These are phyloP conservation scores for Macrosteles quadrilineatus DNA, from an alignment of 1,140 invertebrate species.

Conservation along the genomic window DNA sequence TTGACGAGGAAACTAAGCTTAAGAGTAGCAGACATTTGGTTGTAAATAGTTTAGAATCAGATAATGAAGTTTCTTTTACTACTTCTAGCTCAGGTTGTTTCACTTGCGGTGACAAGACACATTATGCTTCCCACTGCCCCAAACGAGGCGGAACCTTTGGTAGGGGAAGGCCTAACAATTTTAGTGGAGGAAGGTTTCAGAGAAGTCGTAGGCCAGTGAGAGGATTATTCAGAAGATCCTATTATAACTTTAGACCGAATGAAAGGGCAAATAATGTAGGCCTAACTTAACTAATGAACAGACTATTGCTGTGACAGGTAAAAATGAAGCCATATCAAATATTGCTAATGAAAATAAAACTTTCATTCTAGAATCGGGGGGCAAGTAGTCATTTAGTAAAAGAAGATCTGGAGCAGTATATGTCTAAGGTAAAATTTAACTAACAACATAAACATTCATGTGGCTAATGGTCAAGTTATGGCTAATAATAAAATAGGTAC, in stretches of 20 bases:
- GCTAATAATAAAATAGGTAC: too few species aligned
- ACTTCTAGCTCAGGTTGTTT: background rate
- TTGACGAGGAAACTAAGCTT: slow-evolving; percentile 1
- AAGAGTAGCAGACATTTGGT: background rate
- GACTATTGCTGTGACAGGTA: background rate
- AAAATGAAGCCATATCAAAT: background rate
- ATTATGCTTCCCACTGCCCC: background rate
- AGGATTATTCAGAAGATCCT: too few species aligned
- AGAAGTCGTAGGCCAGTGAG: background rate
- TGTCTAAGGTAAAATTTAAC: background rate
- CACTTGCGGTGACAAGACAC: background rate
- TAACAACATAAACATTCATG: background rate
- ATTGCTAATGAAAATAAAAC: background rate
- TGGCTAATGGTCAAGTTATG: background rate
- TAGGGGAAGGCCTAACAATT: background rate
- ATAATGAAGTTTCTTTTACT: background rate
- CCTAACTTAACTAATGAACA: background rate
- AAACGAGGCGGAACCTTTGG: background rate
- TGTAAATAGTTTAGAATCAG: background rate
- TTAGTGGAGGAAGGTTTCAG: background rate
- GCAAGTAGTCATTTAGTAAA: slow-evolving; percentile 12
- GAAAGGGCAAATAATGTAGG: background rate
- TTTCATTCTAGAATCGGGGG: background rate
- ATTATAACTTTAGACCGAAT: too few species aligned
- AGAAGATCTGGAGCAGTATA: background rate